phyloP scores from a whole-genome alignment of 2,888 invertebrate genomes.

The Psylliodes chrysocephalus region DNA sequence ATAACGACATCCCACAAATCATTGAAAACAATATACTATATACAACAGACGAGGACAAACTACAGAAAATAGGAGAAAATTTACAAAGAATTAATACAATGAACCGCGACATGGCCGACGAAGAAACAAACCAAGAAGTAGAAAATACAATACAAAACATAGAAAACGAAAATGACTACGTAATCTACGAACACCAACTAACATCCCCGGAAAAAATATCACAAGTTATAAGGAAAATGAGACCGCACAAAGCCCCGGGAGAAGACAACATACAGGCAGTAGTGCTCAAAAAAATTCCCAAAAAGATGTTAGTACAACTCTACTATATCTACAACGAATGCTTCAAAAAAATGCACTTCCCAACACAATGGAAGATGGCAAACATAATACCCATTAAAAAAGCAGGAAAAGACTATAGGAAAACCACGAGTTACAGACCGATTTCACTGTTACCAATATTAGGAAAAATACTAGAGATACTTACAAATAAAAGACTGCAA shows the following conservation, averaged over 20 bases:
- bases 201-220: not conserved
- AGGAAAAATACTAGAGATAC: constrained; percentile 22
- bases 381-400: not conserved
- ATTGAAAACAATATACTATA: not conserved
- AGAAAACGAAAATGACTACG: not conserved
- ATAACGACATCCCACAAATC: too few species aligned
- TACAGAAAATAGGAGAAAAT: too few species aligned
- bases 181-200: too few species aligned
- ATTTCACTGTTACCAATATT: too few species aligned
- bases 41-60: not conserved
- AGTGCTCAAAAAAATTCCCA: not conserved
- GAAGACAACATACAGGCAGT: not conserved
- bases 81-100: too few species aligned
- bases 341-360: not conserved
- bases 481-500: constrained; percentile 43
- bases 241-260: not conserved
- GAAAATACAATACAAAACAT: not conserved
- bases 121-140: not conserved
- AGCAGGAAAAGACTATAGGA: not conserved
- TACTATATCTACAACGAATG: not conserved
- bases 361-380: not conserved
- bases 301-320: not conserved
- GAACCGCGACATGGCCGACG: not conserved
- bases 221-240: not conserved
- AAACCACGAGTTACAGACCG: constrained; percentile 46